Base-by-base conservation (phyloP, 1,140 invertebrate species). In the Phymorhynchus buccinoides region DNA sequence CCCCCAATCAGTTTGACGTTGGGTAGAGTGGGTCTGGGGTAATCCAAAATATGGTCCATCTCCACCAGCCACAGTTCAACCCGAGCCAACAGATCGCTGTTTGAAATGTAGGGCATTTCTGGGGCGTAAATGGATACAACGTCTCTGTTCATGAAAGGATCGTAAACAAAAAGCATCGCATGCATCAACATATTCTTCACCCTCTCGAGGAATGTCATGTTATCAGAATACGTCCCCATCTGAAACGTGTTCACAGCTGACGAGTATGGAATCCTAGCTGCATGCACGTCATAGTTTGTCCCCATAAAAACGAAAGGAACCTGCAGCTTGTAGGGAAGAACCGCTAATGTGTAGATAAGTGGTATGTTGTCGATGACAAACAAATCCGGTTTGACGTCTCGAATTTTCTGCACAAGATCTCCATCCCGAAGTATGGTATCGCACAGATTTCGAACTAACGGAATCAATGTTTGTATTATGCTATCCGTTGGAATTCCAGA, bases 1-100 rank as follows among this genome's bases (percentile, higher is more conserved):
- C 87, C 87, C 22, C 89, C 89, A 56, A 89, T 86, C n/a, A 84
- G 84, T 30, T 85, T 88, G 9, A 87, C 78, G 37, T 91, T 87
- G 1, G 89, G 88, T 3, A 90, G 71, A 9, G 68, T 56, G 14
- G 89, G 86, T 30, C 62, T 62, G 0, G 89, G 85, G 80, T 87
- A 89, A 44, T 90, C 89, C 6, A 89, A 32, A 3, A 88, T 73
- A 27, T 85, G 62, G 83, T 91, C 89, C 3, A 80, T n/a, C 32
- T 89, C 87, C 16, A 87, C 37, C 22, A 91, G 56, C 77, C 87
- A 85, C 1, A 90, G 42, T 18, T 84, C 80, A 73, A 85, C 85
- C 18, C 83, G 79, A 7, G 62, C 81, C 41, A 83, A 2, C 18
- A 83, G 48, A 37, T 71, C 37, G 81, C 66, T 62, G 12, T 41